Conservation (phyloP, 2,113 vertebrate genomes). For the Saccopteryx bilineata region DNA sequence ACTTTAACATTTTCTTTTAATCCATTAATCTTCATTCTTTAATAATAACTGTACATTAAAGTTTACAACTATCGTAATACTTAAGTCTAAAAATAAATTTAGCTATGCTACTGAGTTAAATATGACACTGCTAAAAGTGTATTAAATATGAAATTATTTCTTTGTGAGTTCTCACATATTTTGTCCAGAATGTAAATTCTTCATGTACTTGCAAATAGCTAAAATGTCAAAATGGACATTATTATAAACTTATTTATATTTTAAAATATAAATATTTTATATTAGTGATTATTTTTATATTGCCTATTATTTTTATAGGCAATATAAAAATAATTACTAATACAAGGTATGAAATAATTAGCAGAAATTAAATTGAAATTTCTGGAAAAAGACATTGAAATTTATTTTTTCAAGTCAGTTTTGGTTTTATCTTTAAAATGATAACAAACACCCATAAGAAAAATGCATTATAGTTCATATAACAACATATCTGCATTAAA, state of each 20-base stretch:
- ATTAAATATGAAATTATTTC: conserved; percentile 40
- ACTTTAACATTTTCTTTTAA: neutral
- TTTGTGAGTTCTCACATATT: conserved; percentile 1
- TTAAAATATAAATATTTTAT: too few relatives aligned
- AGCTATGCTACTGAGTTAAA: neutral
- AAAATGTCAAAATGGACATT: neutral
- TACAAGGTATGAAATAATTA: neutral
- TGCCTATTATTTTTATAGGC: too few relatives aligned
- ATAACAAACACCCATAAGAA: conserved; percentile 24
- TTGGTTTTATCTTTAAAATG: conserved; percentile 62
- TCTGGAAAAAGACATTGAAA: neutral
- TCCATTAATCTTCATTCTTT: neutral
- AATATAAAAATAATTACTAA: neutral
- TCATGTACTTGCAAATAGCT: neutral
- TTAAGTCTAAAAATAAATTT: conserved; percentile 31
- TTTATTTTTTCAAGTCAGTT: conserved; percentile 36
- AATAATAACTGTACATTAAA: neutral
- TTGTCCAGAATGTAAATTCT: conserved; percentile 37
- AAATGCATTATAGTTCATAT: conserved; percentile 58
- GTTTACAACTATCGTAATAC: neutral
- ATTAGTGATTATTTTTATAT: neutral
- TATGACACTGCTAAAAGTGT: neutral
- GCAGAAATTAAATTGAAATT: conserved; percentile 31
- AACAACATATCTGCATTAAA: conserved; percentile 57
- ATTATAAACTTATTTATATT: neutral